phyloP scores from a whole-genome alignment of 1,140 invertebrate species.

The Drosophila pandora region DNA sequence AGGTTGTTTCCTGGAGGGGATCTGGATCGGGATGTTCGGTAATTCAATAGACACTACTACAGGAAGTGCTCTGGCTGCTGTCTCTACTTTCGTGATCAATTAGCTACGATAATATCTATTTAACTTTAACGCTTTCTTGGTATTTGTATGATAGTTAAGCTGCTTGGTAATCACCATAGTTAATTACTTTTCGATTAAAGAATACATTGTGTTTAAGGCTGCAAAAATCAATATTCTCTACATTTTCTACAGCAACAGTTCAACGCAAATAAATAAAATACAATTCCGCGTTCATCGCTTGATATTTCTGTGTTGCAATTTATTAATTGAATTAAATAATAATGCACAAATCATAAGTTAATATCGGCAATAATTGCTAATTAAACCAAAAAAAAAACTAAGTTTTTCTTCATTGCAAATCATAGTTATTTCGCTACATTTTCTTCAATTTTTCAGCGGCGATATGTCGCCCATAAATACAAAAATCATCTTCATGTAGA shows the following conservation, averaged over 20 bases:
- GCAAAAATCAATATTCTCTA: constrained; percentile 11
- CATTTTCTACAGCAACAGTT: constrained; percentile 3
- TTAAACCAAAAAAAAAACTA: constrained; percentile 63
- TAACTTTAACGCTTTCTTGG: constrained; percentile 71
- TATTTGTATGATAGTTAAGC: constrained; percentile 74
- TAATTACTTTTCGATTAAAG: constrained; percentile 45
- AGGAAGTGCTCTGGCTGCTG: constrained; percentile 35
- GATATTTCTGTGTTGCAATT: constrained; percentile 42
- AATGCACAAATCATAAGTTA: constrained; percentile 75
- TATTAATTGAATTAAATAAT: constrained; percentile 77
- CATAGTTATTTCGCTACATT: constrained; percentile 69
- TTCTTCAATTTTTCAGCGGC: constrained; percentile 50
- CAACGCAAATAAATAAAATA: constrained; percentile 44
- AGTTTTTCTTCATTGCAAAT: constrained; percentile 71
- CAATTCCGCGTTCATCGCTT: constrained; percentile 11
- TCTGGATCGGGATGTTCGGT: constrained; percentile 6
- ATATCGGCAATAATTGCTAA: constrained; percentile 56
- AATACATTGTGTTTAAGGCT: constrained; percentile 33
- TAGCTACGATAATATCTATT: constrained; percentile 74
- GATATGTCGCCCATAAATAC: constrained; percentile 50
- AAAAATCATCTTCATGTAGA: constrained; percentile 47
- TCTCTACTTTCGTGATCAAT: constrained; percentile 67
- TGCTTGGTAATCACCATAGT: constrained; percentile 70
- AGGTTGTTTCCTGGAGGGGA: constrained; percentile 4
- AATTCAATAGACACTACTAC: constrained; percentile 44